Evolutionary conservation across 2,888 invertebrate genomes (phyloP).

Genomic region (Hydrotaea cyrtoneurina): DNA sequence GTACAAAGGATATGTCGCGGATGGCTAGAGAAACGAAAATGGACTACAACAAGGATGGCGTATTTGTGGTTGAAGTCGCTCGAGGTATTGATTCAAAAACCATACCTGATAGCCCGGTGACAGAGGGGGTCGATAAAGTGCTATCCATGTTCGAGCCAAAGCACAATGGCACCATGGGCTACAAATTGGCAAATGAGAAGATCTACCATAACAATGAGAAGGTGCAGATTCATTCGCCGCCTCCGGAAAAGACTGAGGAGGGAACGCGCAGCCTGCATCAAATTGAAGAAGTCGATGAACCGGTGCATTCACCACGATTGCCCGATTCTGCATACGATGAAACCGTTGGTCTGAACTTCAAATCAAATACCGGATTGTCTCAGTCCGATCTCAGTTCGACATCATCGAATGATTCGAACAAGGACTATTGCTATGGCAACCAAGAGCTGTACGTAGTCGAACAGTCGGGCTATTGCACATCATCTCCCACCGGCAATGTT

Average conservation of each 20-base stretch:
- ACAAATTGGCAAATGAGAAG: slow-evolving; percentile 62
- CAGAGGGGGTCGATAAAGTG: slow-evolving; percentile 73
- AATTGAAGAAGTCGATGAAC: slow-evolving; percentile 76
- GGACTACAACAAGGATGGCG: slow-evolving; percentile 88
- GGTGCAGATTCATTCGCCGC: slow-evolving; percentile 81
- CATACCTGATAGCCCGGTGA: slow-evolving; percentile 74
- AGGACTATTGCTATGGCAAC: slow-evolving; percentile 89
- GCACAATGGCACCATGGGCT: slow-evolving; percentile 73
- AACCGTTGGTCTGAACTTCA: slow-evolving; percentile 5
- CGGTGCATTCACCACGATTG: slow-evolving; percentile 57
- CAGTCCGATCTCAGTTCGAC: slow-evolving; percentile 89
- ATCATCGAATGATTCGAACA: slow-evolving; percentile 87
- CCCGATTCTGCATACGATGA: slow-evolving; percentile 49
- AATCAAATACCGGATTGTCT: slow-evolving; percentile 88
- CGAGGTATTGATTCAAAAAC: slow-evolving; percentile 81
- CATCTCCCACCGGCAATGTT: slow-evolving; percentile 68
- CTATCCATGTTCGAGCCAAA: slow-evolving; percentile 78
- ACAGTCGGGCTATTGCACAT: slow-evolving; percentile 85
- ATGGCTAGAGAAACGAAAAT: slow-evolving; percentile 88
- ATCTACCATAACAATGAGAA: slow-evolving; percentile 75
- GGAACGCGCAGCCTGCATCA: slow-evolving; percentile 76
- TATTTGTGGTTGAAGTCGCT: slow-evolving; percentile 87
- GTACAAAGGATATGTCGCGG: slow-evolving; percentile 85
- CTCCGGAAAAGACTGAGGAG: slow-evolving; percentile 72
- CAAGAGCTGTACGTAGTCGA: slow-evolving; percentile 89